A percentile compares a stretch with the other conserved stretches of the same genome.
Conservation (phyloP, 2,888 invertebrate species). For the Megalurothrips usitatus region DNA sequence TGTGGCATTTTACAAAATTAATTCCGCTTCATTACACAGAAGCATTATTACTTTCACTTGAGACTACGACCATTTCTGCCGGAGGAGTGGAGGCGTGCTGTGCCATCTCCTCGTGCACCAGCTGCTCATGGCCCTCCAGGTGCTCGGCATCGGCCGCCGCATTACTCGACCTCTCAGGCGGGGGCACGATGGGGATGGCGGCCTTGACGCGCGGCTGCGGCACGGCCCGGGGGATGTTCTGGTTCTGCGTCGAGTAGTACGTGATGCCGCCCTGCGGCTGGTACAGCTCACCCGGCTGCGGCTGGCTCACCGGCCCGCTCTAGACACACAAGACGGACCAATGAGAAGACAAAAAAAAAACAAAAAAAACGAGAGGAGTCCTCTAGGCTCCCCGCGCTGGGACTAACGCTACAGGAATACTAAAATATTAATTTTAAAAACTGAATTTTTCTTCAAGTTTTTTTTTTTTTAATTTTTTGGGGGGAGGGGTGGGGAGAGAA, state of each 20-base stretch:
- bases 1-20: not conserved
- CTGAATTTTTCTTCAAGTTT: no score
- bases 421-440: no score
- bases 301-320: constrained; percentile 28
- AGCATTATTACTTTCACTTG: not conserved
- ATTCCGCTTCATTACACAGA: not conserved
- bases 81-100: not conserved
- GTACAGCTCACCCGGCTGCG: constrained; percentile 38
- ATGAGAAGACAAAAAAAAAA: no score
- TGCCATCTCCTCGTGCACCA: not conserved
- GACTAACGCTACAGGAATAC: no score
- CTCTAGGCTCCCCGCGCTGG: no score
- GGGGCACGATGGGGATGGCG: constrained; percentile 43
- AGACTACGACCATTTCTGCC: not conserved
- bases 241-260: constrained; percentile 42
- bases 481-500: no score
- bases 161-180: constrained; percentile 37
- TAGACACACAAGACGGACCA: constrained; percentile 18
- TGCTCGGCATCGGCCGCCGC: not conserved
- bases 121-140: not conserved
- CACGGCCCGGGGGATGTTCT: constrained; percentile 38
- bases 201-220: constrained; percentile 41
- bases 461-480: no score
- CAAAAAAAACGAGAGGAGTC: no score
- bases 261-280: constrained; percentile 41